phyloP scores from a whole-genome alignment of 1,140 invertebrate genomes.

The Reticulitermes speratus region DNA sequence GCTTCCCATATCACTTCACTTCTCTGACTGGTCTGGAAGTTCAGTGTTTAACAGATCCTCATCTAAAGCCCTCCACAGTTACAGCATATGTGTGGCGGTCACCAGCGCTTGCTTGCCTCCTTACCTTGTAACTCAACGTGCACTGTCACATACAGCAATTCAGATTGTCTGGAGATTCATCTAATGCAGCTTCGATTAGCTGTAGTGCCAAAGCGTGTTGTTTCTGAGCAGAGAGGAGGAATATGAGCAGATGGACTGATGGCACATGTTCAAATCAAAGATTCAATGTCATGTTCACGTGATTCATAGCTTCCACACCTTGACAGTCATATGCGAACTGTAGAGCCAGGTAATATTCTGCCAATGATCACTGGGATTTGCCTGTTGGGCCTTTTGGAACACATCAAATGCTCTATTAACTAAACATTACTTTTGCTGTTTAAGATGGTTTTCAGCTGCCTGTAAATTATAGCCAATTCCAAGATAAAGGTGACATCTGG shows the following conservation, averaged over 20 bases:
- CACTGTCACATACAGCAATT: slow-evolving; percentile 84
- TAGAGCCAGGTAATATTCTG: slow-evolving; percentile 86
- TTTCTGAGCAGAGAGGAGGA: slow-evolving; percentile 81
- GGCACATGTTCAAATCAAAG: slow-evolving; percentile 78
- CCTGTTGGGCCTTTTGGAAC: slow-evolving; percentile 67
- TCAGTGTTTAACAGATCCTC: slow-evolving; percentile 63
- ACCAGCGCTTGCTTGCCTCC: slow-evolving; percentile 71
- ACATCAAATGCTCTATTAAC: slow-evolving; percentile 58
- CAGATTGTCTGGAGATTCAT: slow-evolving; percentile 89
- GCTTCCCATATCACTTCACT: slow-evolving; percentile 66
- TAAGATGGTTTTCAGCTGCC: slow-evolving; percentile 68
- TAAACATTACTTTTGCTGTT: slow-evolving; percentile 59
- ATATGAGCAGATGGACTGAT: slow-evolving; percentile 79
- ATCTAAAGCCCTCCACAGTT: slow-evolving; percentile 81
- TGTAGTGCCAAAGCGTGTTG: slow-evolving; percentile 78
- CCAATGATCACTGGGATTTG: slow-evolving; percentile 85
- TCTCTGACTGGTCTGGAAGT: slow-evolving; percentile 59
- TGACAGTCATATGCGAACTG: slow-evolving; percentile 78
- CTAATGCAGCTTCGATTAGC: slow-evolving; percentile 73
- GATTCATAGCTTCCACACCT: slow-evolving; percentile 76
- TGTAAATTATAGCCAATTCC: slow-evolving; percentile 82
- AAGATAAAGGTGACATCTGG: slow-evolving; percentile 76
- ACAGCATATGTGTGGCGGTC: slow-evolving; percentile 86
- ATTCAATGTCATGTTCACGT: slow-evolving; percentile 70
- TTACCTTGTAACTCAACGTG: slow-evolving; percentile 80